Evolutionary conservation across 2,113 vertebrate species (phyloP).

Genomic region (Riparia riparia): DNA sequence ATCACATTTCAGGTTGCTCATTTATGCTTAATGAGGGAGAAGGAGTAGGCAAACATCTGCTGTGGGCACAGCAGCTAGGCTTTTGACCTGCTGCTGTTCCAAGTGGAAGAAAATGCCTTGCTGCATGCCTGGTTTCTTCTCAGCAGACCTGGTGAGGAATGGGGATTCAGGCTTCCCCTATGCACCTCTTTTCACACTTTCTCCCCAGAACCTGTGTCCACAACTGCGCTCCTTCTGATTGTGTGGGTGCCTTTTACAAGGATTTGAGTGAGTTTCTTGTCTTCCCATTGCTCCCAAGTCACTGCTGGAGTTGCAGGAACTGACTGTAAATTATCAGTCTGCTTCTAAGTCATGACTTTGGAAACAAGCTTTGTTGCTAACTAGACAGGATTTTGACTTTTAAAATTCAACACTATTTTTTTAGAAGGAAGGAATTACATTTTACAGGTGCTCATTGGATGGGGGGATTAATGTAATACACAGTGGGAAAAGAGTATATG

Average conservation of each 20-base stretch:
- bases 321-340: not conserved
- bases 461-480: not conserved
- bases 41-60: not conserved
- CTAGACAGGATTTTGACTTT: not conserved
- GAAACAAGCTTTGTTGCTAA: not conserved
- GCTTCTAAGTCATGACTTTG: not conserved
- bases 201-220: accelerated
- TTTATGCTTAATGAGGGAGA: not conserved
- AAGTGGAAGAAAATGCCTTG: not conserved
- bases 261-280: not conserved
- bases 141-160: not conserved
- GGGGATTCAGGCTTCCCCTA: not conserved
- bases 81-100: not conserved
- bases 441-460: not conserved
- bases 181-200: not conserved
- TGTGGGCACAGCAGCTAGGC: not conserved
- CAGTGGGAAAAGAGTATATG: not conserved
- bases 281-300: not conserved
- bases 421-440: not conserved
- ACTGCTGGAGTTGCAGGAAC: not conserved
- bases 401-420: not conserved
- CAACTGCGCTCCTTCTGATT: not conserved
- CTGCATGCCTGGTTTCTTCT: not conserved
- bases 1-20: not conserved
- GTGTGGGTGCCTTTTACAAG: not conserved